phyloP scores from a whole-genome alignment of 2,888 invertebrate genomes.

The Biston stratarius region DNA sequence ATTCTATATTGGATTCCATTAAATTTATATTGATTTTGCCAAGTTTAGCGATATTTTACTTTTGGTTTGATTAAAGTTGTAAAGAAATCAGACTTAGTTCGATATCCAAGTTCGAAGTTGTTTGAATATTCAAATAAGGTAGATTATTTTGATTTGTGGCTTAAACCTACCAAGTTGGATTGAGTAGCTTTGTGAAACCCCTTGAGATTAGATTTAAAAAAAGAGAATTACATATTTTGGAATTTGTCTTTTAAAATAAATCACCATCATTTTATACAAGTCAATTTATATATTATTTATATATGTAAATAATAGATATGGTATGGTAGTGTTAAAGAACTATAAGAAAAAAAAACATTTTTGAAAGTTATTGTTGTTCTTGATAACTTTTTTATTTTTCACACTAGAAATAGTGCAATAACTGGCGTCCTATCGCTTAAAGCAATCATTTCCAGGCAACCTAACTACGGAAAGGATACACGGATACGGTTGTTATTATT shows the following conservation, averaged over 20 bases:
- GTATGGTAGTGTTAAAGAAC: no score
- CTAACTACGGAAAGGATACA: no score
- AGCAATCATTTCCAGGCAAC: no score
- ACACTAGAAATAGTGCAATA: no score
- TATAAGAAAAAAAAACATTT: no score
- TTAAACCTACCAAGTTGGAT: slow-evolving; percentile 9
- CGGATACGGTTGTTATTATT: no score
- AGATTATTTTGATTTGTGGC: slow-evolving; percentile 14
- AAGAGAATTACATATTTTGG: background rate
- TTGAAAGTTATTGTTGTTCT: no score
- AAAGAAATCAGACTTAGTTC: slow-evolving; percentile 21
- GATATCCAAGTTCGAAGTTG: slow-evolving; percentile 1
- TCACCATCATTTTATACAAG: no score
- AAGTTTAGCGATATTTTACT: slow-evolving; percentile 8
- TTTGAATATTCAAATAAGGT: slow-evolving; percentile 22
- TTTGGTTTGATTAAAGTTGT: slow-evolving; percentile 18
- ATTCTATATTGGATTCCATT: slow-evolving; percentile 1
- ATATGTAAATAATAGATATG: no score
- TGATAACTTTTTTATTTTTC: no score
- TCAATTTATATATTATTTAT: no score
- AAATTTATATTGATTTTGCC: slow-evolving; percentile 10
- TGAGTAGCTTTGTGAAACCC: slow-evolving; percentile 8
- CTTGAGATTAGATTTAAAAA: background rate
- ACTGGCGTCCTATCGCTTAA: no score
- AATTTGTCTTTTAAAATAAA: background rate